Base-by-base conservation (phyloP, 2,797 vertebrate species). In the Margarornis squamiger region DNA sequence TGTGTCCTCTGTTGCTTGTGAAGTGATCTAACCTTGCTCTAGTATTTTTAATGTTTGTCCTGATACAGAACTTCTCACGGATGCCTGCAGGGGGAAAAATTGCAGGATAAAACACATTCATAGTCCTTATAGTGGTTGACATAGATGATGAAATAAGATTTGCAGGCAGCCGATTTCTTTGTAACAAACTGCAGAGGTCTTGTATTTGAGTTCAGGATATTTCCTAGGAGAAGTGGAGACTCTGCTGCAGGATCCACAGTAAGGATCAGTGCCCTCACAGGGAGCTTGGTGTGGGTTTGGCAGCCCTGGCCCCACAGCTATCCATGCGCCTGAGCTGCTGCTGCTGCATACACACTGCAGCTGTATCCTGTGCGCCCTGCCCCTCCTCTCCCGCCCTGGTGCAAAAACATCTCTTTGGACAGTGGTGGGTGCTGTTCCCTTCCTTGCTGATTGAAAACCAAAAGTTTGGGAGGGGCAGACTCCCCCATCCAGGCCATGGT, bases 1-100 rank as follows among this genome's bases (percentile, higher is more conserved):
- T 76, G 75, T 81, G 79, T 81, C 78, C 21, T 74, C 52, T 90
- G 57, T 75, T 90, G 66, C 73, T 88, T 86, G 36, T 12, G 39
- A 86, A 85, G 75, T 55, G 76, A 78, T 88, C 76, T 72, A 78
- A 91, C 22, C 13, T 82, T 61, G 72, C 58, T 94, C 16, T 88
- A 54, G 30, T 78, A 70, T 92, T 95, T 94, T 96, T 92, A 79
- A 77, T 85, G 82, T 80, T 89, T 72, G 12, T 58, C 30, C 81
- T 86, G 46, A 86, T 91, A 88, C 86, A 74, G 62, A 94, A 55
- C 59, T 88, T 88, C 77, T 92, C 36, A 26, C 0, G 1, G 77
- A 68, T 92, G 93, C 67, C 90, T 95, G 77, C 63, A 92, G 83
- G 77, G 74, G 43, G 27, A 41, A 89, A 92, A 91, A 52, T 38